Evolutionary conservation across 2,113 vertebrate genomes (phyloP).

Genomic region (Sminthopsis crassicaudata): DNA sequence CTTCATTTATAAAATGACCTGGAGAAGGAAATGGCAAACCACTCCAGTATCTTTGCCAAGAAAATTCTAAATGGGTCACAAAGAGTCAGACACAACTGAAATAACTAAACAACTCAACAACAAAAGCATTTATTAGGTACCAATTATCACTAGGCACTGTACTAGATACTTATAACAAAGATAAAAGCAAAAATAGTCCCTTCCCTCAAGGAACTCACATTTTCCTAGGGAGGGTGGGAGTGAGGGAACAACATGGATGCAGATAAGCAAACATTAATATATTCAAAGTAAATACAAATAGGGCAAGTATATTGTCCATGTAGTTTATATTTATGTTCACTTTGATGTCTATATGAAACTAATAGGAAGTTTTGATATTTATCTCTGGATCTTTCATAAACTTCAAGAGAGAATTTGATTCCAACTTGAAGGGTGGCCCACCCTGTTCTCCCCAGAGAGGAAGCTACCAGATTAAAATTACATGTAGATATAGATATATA

Average conservation of each 20-base stretch:
- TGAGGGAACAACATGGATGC: no score
- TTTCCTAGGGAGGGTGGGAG: no score
- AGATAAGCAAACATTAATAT: not conserved
- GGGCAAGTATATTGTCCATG: not conserved
- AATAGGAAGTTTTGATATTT: not conserved
- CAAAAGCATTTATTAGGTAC: not conserved
- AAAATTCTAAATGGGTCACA: not conserved
- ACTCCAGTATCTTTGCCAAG: not conserved
- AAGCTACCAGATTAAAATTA: not conserved
- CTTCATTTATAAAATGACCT: not conserved
- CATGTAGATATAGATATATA: not conserved
- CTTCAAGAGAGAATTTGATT: not conserved
- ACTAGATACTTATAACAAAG: not conserved
- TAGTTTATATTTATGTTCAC: not conserved
- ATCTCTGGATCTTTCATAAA: not conserved
- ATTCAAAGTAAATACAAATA: not conserved
- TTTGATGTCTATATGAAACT: not conserved
- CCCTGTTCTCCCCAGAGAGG: not conserved
- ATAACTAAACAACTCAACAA: not conserved
- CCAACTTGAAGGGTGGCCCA: not conserved
- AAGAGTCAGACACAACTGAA: not conserved
- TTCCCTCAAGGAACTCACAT: not conserved
- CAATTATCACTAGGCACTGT: not conserved
- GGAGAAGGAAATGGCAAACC: not conserved
- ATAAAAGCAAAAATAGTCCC: not conserved